Base-by-base conservation (phyloP, 1,140 invertebrate species). In the Pogonomyrmex barbatus region DNA sequence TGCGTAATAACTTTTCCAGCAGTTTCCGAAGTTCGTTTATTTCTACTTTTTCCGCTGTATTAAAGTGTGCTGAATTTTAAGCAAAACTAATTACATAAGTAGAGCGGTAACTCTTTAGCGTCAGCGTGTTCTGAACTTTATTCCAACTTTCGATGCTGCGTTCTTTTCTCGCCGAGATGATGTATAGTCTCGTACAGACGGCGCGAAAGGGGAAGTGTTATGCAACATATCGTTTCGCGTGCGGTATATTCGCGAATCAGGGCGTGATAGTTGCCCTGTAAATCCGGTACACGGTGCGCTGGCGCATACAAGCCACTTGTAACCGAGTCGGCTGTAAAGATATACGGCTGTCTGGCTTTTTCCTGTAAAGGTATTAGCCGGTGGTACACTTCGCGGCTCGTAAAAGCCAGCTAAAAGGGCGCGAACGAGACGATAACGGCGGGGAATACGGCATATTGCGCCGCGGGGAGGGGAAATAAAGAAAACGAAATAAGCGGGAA, bases 11-110 rank as follows among this genome's bases (percentile, higher is more conserved):
- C 63, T 68, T 30, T 33, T 50, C 17, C 24, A 24, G 36, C 14
- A 12, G n/a, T 54, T 52, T 30, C 5, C 17, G 24, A 68, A 68
- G 45, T 79, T 79, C 33, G n/a, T 54, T 47, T 81, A 70, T 81
- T 33, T 39, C 30, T 54, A 39, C n/a, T 67, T 68, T 81, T 77
- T 81, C 30, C 50, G 45, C 36, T 68, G 17, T 70, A 54, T 81
- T 70, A 68, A 81, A 81, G 77, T 56, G 62, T n/a, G 63, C 77
- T 70, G 67, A 54, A 81, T 81, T 81, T 70, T 52, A 68, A 81
- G 47, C 47, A 9, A 81, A 81, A 42, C 36, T 81, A 81, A 81
- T 81, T 81, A 68, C 52, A 54, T 68, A 68, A 81, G 63, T 70
- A 68, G 63, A 81, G 0, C 50, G 42, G 14, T 77, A 77, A 77